Evolutionary conservation across 2,113 vertebrate genomes (phyloP).

Genomic region (Ginglymostoma cirratum): DNA sequence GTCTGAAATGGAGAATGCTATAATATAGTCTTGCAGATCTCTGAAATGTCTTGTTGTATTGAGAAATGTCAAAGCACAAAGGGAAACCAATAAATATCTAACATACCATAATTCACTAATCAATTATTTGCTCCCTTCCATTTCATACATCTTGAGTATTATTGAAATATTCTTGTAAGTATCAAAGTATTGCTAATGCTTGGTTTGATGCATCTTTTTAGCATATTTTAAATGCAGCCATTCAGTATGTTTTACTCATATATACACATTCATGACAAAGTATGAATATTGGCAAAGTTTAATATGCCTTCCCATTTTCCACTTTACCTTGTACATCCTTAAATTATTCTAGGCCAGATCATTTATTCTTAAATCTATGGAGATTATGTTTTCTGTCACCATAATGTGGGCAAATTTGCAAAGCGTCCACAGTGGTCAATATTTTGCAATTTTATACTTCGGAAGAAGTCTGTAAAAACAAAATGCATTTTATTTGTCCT

Average conservation of each 20-base stretch:
- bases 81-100: background rate
- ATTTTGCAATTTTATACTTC: background rate
- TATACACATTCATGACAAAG: background rate
- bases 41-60: background rate
- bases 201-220: background rate
- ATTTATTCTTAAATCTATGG: background rate
- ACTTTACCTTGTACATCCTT: background rate
- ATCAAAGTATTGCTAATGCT: background rate
- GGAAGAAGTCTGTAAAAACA: background rate
- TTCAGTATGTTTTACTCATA: background rate
- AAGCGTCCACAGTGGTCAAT: background rate
- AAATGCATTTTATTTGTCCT: background rate
- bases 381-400: background rate
- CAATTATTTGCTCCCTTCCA: background rate
- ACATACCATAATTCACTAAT: background rate
- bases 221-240: background rate
- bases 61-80: background rate
- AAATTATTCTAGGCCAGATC: background rate
- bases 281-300: background rate
- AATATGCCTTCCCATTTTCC: background rate
- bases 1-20: background rate
- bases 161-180: background rate
- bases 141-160: background rate
- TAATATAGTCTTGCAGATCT: background rate
- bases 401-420: background rate